A percentile compares a stretch with the other conserved stretches of the same genome.
These are phyloP conservation scores for Drosophila yakuba DNA, from an alignment of 1,140 invertebrate genomes.

Conservation along the genomic window DNA sequence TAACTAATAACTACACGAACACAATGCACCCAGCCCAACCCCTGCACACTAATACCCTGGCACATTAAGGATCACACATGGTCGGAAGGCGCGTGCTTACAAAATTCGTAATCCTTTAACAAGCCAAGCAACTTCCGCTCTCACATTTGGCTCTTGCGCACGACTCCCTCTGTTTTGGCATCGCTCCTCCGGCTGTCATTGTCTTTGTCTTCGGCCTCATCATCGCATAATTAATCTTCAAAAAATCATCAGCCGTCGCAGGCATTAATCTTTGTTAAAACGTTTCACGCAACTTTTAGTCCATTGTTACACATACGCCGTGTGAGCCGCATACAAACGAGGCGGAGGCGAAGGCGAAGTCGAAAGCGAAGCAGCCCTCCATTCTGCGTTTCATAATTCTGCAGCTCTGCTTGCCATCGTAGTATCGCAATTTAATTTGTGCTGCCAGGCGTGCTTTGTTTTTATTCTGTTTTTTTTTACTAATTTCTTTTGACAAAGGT, in stretches of 20 bases:
- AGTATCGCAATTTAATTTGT: constrained; percentile 67
- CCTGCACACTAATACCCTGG: not conserved
- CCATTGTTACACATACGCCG: constrained; percentile 79
- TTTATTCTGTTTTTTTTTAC: constrained; percentile 55
- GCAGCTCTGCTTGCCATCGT: constrained; percentile 14
- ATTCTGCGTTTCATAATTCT: constrained; percentile 59
- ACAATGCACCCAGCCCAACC: constrained; percentile 15
- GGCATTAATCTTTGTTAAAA: constrained; percentile 84
- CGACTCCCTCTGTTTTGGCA: constrained; percentile 1
- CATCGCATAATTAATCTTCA: constrained; percentile 84
- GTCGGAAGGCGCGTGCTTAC: constrained; percentile 65
- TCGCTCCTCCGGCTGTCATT: constrained; percentile 59
- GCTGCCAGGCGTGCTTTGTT: constrained; percentile 73
- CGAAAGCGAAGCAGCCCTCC: not conserved
- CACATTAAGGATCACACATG: constrained; percentile 19
- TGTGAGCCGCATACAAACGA: constrained; percentile 73
- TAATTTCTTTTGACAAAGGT: constrained; percentile 69
- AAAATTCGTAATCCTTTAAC: constrained; percentile 84
- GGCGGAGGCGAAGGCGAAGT: not conserved
- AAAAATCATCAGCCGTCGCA: constrained; percentile 83
- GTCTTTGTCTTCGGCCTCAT: constrained; percentile 82
- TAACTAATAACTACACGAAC: constrained; percentile 57
- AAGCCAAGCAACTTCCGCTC: constrained; percentile 67
- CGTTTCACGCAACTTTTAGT: constrained; percentile 83
- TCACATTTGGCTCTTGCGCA: constrained; percentile 42